Evolutionary conservation across 1,140 invertebrate genomes (phyloP), one percentile per base, ranked within the genome.

Genomic region (Drosophila sproati): DNA sequence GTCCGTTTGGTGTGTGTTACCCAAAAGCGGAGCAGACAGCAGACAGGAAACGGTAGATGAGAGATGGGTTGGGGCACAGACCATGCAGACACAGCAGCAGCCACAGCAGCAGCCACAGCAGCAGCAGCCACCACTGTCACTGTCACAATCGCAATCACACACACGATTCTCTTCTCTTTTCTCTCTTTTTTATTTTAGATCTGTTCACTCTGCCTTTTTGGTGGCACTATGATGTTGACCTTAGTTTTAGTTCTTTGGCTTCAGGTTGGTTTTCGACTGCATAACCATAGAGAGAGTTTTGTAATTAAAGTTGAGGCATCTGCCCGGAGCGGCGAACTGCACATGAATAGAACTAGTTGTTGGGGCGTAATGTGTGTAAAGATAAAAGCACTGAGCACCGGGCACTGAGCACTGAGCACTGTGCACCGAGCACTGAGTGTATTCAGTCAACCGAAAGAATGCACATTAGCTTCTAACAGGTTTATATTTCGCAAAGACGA

Each of bases 221-320:
- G 39, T 59, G 57, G 5, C 48, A 68, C 48, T 82, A 79, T 77
- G 57, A 51, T 74, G 77, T 71, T 85, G 81, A 85, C 77, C 81
- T 74, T 78, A 74, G 66, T 64, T 64, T 68, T 61, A 74, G 45
- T 51, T 35, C 59, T 31, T 5, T 57, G 67, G 61, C 37, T 66
- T 60, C 50, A 47, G 52, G 54, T 81, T 63, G 34, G 45, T 45
- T 55, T 47, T n/a, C 10, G 54, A 43, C 56, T 60, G 59, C 60
- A 77, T 85, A 75, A 75, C 29, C 1, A 39, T 4, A 6, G 37
- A 37, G 54, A 47, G 76, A 85, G 69, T 74, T 85, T 86, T 87
- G 52, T 77, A 85, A 85, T 85, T 85, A 85, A 80, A 71, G 66
- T 80, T 77, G 74, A 78, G 31, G 57, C 5, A 69, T 52, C 31